These are phyloP conservation scores for Pangasius mekongensis DNA, from an alignment of 2,797 vertebrate species.

Conservation along the genomic window DNA sequence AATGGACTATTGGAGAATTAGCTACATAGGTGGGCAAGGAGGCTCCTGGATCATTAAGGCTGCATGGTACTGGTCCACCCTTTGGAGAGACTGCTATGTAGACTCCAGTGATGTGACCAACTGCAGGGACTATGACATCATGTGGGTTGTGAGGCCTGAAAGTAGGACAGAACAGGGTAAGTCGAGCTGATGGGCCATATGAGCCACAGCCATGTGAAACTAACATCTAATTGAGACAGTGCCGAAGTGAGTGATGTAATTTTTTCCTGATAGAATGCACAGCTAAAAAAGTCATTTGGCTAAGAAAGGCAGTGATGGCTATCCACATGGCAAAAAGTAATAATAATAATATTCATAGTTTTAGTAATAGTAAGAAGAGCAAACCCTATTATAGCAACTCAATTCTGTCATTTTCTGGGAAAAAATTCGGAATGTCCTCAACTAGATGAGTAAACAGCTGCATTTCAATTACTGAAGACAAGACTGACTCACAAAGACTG, in stretches of 20 bases:
- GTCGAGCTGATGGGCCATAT: neutral
- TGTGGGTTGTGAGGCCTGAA: conserved; percentile 69
- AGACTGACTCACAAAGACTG: neutral
- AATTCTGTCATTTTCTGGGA: no score
- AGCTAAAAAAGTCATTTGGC: neutral
- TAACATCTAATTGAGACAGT: neutral
- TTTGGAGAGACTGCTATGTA: conserved; percentile 78
- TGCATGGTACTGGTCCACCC: conserved; percentile 79
- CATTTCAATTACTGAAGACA: neutral
- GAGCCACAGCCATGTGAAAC: neutral
- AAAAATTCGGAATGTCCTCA: neutral
- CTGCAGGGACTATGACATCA: conserved; percentile 74
- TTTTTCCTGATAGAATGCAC: neutral
- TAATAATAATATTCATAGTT: neutral
- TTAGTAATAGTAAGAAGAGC: neutral
- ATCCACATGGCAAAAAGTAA: neutral
- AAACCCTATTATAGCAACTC: neutral
- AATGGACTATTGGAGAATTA: conserved; percentile 77
- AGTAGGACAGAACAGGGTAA: conserved; percentile 27
- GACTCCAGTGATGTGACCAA: conserved; percentile 72
- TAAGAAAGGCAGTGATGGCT: neutral
- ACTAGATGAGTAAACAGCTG: neutral
- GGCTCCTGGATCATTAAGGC: conserved; percentile 77
- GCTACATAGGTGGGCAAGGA: conserved; percentile 73
- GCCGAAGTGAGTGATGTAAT: neutral